Base-by-base conservation (phyloP, 37 sponge, comb jelly and placozoan species). In the Beroe forskalii region DNA sequence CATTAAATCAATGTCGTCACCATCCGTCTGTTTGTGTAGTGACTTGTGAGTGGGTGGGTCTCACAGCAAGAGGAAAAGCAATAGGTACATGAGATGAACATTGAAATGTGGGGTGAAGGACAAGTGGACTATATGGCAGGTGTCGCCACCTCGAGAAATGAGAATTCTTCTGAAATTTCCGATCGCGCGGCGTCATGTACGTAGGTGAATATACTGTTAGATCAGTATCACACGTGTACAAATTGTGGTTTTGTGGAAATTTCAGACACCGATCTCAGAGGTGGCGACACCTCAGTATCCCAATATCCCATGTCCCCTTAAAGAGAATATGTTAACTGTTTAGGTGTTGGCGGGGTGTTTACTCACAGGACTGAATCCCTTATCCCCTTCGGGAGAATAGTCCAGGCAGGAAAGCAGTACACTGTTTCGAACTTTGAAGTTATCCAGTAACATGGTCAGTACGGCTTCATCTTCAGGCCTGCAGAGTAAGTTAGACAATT, bases 401-500 rank as follows among this genome's bases (percentile, higher is more conserved):
- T 80, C 86, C 86, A 80, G 40, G 42, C 86, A 80, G 1, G 86
- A 80, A 1, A 80, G 28, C 1, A 80, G 86, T 12, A 80, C 55
- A 44, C 44, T 41, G 55, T 80, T 80, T 25, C 42, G 40, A 14
- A 27, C 86, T 24, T 80, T 80, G 40, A 80, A 80, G 48, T 25
- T 41, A 27, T 80, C 86, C 30, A 80, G 55, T 80, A 80, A 80
- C 86, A 80, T 44, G 24, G 55, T 44, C 30, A 80, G 35, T 27
- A 44, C 40, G 55, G 86, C 86, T 43, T 44, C 55, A 43, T 80
- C 86, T 25, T 80, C 86, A 4, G 86, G 37, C 22, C 86, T 80
- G 43, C 9, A 33, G 40, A 48, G 55, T 48, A 48, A n/a, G 55
- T 48, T 12, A 48, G 55, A 6, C 55, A 48, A 17, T n/a, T n/a